Conservation (phyloP, 2,888 invertebrate genomes). For the Chouioia cunea region DNA sequence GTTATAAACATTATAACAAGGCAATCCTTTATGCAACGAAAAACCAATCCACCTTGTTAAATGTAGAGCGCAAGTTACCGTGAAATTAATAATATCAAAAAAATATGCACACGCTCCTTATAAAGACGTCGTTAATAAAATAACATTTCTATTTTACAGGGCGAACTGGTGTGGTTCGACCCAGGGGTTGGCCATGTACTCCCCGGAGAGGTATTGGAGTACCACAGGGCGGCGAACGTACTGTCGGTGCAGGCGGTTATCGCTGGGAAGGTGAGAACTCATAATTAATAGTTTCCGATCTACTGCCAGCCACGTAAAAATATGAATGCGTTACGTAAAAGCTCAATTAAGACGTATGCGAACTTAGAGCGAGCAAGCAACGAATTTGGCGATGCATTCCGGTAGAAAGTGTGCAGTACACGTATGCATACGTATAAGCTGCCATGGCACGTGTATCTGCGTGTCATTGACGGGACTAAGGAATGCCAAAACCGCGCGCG, state of each 20-base stretch:
- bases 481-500: conserved; percentile 1
- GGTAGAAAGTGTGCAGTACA: too few species aligned
- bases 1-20: too few species aligned
- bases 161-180: conserved; percentile 95
- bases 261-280: conserved; percentile 80
- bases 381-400: too few species aligned
- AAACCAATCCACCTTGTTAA: background rate
- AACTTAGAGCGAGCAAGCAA: background rate
- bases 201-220: conserved; percentile 91
- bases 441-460: too few species aligned
- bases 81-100: too few species aligned
- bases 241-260: conserved; percentile 90
- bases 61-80: too few species aligned
- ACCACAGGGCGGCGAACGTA: conserved; percentile 90
- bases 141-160: conserved; percentile 65
- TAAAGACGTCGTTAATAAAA: too few species aligned
- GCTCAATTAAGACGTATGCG: conserved; percentile 12
- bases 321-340: background rate
- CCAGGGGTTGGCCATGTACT: conserved; percentile 90
- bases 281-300: background rate
- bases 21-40: conserved; percentile 5
- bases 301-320: background rate
- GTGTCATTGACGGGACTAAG: background rate
- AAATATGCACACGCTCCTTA: too few species aligned
- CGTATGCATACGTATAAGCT: too few species aligned